Percentiles rank a stretch among this genome's conserved stretches.
phyloP scores from a whole-genome alignment of 1,140 invertebrate species.

The Archegozetes longisetosus region DNA sequence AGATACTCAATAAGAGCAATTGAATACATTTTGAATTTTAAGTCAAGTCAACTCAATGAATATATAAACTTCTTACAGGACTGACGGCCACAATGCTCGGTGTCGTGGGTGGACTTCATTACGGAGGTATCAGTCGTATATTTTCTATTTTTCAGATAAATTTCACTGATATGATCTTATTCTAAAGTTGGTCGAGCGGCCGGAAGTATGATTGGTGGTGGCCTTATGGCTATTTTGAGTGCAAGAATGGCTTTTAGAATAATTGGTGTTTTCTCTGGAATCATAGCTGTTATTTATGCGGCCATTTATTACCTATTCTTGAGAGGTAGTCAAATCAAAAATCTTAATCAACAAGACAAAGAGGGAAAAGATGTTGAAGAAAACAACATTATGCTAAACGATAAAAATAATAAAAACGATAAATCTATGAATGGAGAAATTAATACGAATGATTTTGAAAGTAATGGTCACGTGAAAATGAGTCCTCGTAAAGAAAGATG shows the following conservation, averaged over 20 bases:
- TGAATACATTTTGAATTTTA: too few species aligned
- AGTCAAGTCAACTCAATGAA: too few species aligned
- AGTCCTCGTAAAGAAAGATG: background rate
- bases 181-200: conserved; percentile 48
- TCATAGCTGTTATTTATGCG: conserved; percentile 49
- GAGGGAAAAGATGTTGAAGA: background rate
- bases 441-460: background rate
- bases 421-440: background rate
- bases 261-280: conserved; percentile 42
- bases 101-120: conserved; percentile 58
- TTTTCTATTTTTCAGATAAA: background rate
- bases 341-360: background rate
- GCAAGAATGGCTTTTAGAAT: conserved; percentile 53
- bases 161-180: conserved; percentile 2
- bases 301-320: conserved; percentile 38
- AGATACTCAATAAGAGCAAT: too few species aligned
- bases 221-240: conserved; percentile 52
- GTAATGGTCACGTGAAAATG: background rate
- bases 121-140: conserved; percentile 43
- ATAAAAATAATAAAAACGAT: background rate
- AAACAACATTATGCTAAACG: background rate
- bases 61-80: background rate
- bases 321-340: background rate
- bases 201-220: conserved; percentile 57
- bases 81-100: conserved; percentile 67